Evolutionary conservation across 1,140 invertebrate genomes (phyloP), one percentile per base, ranked within the genome.

Genomic region (Euschistus heros): DNA sequence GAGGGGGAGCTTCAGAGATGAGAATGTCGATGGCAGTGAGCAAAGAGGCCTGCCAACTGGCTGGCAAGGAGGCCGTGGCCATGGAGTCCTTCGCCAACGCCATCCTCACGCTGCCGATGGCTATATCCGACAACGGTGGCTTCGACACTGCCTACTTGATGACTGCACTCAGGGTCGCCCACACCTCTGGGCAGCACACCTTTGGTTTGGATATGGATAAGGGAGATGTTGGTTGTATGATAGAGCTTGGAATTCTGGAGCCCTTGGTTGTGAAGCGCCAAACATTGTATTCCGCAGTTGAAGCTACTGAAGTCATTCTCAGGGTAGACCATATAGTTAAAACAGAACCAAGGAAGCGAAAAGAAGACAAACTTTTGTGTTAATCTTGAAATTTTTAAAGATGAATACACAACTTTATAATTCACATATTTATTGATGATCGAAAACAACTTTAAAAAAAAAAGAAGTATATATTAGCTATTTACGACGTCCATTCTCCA

Each of bases 81-180:
- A 44, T 62, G 60, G 15, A 62, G 33, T 33, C 60, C n/a, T 62
- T 37, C 26, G 60, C 60, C 33, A 18, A 62, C n/a, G 60, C 60
- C 8, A 14, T 62, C 14, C 27, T 37, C 14, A 26, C 27, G 18
- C 26, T 62, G 2, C 60, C 60, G 6, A 37, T 44, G 60, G 37
- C 37, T n/a, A 18, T 62, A 22, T n/a, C 60, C n/a, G 60, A 62
- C 37, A 62, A 62, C 26, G 60, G 24, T 0, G 60, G 60, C 2
- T 62, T 42, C 18, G 60, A 62, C 18, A 37, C 18, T 8, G n/a
- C 47, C n/a, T 22, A 20, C 14, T 15, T 62, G 1, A 4, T 62
- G 6, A 20, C 60, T 14, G 37, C 18, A 4, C 27, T 62, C 27
- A 37, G 60, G 33, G 27, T 27, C 3, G 60, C 60, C 18, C 27